Base-by-base conservation (phyloP, 2,888 invertebrate genomes). In the Cyclophora albipunctata region DNA sequence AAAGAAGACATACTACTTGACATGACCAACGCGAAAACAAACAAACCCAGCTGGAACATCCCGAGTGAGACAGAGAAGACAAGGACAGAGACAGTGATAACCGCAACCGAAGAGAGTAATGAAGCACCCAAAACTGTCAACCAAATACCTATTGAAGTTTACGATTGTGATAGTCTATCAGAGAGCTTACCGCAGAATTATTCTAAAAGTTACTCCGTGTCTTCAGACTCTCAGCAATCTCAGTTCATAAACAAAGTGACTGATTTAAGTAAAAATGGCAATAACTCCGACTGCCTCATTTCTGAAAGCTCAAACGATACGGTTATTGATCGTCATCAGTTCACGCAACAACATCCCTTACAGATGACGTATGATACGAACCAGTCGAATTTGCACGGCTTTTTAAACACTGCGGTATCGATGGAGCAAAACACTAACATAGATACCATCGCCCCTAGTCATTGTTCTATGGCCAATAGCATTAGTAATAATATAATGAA, bases 41-140 rank as follows among this genome's bases (percentile, higher is more conserved):
- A 59, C 45, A 84, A 83, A 63, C 82, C 77, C 0, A 79, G 79
- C 45, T 88, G 88, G 88, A 87, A 82, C 0, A 87, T 87, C 59
- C 87, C 86, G 0, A 85, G 83, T 48, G 75, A 79, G 44, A 58
- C 63, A 2, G 71, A 75, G 2, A 80, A 78, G 55, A 57, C 34
- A 42, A 52, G 61, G 2, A 67, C 59, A 6, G 72, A 74, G 42
- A 64, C 66, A 4, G 46, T 58, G 34, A 54, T 46, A 34, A 55
- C 62, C 7, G 54, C 62, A 4, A 71, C 58, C 40, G 75, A 78
- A 20, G 67, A 71, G 46, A 71, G 51, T n/a, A 66, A 66, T 7
- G 79, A 63, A 3, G 64, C 58, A 41, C 64, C 69, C 0, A 77
- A 75, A 55, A 70, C 78, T 3, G 79, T 76, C 1, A 81, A 81